phyloP scores from a whole-genome alignment of 2,113 vertebrate species.

The Dolichallabes microphthalmus region DNA sequence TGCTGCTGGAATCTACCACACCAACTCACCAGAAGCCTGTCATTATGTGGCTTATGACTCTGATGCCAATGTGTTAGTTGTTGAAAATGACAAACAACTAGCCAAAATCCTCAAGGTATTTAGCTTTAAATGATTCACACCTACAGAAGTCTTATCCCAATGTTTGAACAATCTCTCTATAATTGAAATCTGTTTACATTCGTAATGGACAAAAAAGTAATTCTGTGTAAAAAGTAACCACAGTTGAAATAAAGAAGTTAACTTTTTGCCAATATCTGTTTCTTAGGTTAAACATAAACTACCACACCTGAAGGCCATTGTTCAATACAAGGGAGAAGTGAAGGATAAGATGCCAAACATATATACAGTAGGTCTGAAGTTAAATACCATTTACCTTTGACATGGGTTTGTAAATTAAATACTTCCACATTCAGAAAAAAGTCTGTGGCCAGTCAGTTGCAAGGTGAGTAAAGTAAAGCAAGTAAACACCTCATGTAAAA shows the following conservation, averaged over 20 bases:
- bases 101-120: conserved; percentile 75
- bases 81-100: conserved; percentile 77
- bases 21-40: conserved; percentile 74
- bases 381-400: neutral
- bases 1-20: conserved; percentile 75
- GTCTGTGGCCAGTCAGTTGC: neutral
- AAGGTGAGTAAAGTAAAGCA: neutral
- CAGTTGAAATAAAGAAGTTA: neutral
- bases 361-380: conserved; percentile 67
- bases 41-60: conserved; percentile 70
- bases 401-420: neutral
- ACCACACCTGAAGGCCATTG: conserved; percentile 77
- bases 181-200: neutral
- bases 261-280: neutral
- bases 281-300: conserved; percentile 72
- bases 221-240: neutral
- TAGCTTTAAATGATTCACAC: neutral
- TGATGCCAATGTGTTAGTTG: conserved; percentile 73
- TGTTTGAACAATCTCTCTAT: neutral
- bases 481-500: neutral
- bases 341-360: conserved; percentile 66
- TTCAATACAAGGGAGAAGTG: conserved; percentile 76
- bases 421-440: neutral
- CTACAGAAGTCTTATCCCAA: neutral
- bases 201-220: neutral